phyloP scores from a whole-genome alignment of 2,113 vertebrate species.

The Menura novaehollandiae region DNA sequence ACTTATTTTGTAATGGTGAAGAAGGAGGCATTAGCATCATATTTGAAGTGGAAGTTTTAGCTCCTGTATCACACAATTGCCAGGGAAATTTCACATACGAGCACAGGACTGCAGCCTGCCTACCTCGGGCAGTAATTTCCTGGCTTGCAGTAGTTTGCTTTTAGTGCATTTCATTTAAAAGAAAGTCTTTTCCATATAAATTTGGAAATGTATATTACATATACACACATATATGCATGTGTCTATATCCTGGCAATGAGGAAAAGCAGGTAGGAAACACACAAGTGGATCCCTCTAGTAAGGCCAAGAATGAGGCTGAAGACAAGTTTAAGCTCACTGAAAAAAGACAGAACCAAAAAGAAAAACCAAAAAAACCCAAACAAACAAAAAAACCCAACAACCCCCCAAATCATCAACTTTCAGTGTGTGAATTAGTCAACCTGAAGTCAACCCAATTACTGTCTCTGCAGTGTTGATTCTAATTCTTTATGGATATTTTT shows the following conservation, averaged over 20 bases:
- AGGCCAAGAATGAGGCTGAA: not conserved
- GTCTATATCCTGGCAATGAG: not conserved
- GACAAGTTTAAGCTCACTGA: not conserved
- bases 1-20: not conserved
- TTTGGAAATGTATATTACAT: not conserved
- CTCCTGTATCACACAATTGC: not conserved
- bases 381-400: not conserved
- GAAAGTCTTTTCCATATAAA: not conserved
- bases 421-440: slow-evolving; percentile 5
- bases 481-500: slow-evolving; percentile 44
- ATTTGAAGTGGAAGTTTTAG: not conserved
- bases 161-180: not conserved
- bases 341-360: too few species aligned
- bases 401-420: not conserved
- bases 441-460: slow-evolving; percentile 36
- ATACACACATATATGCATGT: not conserved
- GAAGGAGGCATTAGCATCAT: not conserved
- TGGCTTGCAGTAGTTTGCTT: not conserved
- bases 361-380: not conserved
- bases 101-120: not conserved
- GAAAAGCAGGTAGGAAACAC: not conserved
- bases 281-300: not conserved
- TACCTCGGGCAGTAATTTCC: not conserved
- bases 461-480: not conserved
- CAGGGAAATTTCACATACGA: not conserved